Conservation (phyloP, 2,113 vertebrate species). For the Prionailurus bengalensis region DNA sequence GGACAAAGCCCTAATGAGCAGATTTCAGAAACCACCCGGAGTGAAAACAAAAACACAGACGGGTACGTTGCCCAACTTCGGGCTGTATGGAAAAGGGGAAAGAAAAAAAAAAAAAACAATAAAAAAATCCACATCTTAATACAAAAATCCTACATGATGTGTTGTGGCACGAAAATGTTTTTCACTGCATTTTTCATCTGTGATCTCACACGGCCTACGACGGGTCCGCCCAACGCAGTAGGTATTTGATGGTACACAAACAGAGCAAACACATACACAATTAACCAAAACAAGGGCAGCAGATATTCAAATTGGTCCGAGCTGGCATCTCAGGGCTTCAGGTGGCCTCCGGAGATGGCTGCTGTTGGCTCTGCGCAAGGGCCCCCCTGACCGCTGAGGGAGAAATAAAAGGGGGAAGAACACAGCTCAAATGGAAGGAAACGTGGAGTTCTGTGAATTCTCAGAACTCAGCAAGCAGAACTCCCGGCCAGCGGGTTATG, state of each 20-base stretch:
- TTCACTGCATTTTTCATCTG: constrained; percentile 97
- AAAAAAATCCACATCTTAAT: constrained; percentile 91
- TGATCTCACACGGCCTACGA: constrained; percentile 92
- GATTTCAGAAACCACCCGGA: constrained; percentile 76
- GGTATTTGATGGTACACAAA: constrained; percentile 90
- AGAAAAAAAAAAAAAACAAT: constrained; percentile 60
- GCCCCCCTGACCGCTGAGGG: not conserved
- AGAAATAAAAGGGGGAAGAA: not conserved
- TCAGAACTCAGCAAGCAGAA: not conserved
- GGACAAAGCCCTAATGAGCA: constrained; percentile 74
- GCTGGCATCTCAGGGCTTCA: constrained; percentile 80
- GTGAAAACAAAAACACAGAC: constrained; percentile 82
- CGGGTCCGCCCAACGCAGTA: constrained; percentile 94
- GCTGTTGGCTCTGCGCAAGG: not conserved
- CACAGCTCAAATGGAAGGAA: not conserved
- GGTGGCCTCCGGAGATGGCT: constrained; percentile 71
- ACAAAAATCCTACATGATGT: constrained; percentile 95
- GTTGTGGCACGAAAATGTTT: constrained; percentile 97
- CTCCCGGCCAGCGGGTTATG: not conserved
- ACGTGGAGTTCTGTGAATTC: not conserved
- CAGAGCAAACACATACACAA: constrained; percentile 87
- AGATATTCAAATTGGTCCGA: constrained; percentile 85
- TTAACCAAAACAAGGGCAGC: constrained; percentile 86
- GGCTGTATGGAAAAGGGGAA: constrained; percentile 72
- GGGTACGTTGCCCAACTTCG: constrained; percentile 69